phyloP scores from a whole-genome alignment of 2,888 invertebrate genomes.

The Microctonus hyperodae region DNA sequence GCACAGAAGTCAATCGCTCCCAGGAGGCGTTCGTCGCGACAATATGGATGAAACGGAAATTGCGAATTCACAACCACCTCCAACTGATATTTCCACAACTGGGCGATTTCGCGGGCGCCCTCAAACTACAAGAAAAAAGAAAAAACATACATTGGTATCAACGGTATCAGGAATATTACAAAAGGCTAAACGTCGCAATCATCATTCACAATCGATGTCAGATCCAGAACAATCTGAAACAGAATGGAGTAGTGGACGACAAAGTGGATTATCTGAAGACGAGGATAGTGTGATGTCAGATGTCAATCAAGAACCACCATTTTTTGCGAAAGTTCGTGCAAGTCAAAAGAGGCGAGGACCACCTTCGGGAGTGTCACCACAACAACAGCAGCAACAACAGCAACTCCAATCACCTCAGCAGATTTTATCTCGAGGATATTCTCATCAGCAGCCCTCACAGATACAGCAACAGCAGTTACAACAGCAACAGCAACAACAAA shows the following conservation, averaged over 20 bases:
- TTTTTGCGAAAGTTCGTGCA: slow-evolving; percentile 71
- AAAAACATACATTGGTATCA: slow-evolving; percentile 81
- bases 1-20: slow-evolving; percentile 83
- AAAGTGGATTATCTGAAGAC: slow-evolving; percentile 75
- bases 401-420: slow-evolving; percentile 38
- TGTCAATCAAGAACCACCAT: slow-evolving; percentile 69
- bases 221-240: slow-evolving; percentile 81
- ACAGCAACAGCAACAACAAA: slow-evolving; percentile 58
- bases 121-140: slow-evolving; percentile 69
- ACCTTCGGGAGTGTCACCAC: slow-evolving; percentile 34
- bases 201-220: slow-evolving; percentile 71
- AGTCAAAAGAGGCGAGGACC: slow-evolving; percentile 60
- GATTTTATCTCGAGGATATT: slow-evolving; percentile 1
- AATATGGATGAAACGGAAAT: slow-evolving; percentile 61
- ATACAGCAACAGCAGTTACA: slow-evolving; percentile 40
- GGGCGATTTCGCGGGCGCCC: slow-evolving; percentile 47
- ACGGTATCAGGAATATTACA: slow-evolving; percentile 86
- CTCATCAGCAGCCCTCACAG: slow-evolving; percentile 44
- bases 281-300: slow-evolving; percentile 76
- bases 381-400: slow-evolving; percentile 33
- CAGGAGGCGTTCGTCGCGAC: slow-evolving; percentile 72
- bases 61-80: slow-evolving; percentile 49
- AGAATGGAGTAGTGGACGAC: slow-evolving; percentile 75
- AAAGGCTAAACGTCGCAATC: slow-evolving; percentile 78
- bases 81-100: slow-evolving; percentile 40